Evolutionary conservation across 2,888 invertebrate species (phyloP), one percentile per base, ranked within the genome.

Genomic region (Anticlea derivata): DNA sequence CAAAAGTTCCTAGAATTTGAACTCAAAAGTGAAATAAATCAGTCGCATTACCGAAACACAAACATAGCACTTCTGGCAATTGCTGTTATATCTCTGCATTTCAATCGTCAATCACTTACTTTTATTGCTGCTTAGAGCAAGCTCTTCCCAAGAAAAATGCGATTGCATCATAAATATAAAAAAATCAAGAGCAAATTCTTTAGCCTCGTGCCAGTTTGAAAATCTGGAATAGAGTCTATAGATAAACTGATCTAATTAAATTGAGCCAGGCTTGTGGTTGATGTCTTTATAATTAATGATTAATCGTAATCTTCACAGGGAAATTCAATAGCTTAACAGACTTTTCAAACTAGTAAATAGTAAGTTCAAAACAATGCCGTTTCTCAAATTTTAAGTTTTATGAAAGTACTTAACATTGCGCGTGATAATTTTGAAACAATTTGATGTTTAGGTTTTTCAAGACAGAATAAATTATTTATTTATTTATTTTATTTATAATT

Each of bases 121-220:
- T 52, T 46, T 41, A 46, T 31, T 20, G 43, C 44, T n/a, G 3
- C 12, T 24, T n/a, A 10, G 10, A 38, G 7, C 7, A 38, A 46
- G 30, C 30, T 12, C 20, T 22, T 22, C 20, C 7, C 4, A 5
- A 35, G 22, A 43, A 43, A 39, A 37, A 37, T 31, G n/a, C 40
- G 34, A 24, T 35, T 38, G 40, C 27, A 50, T 58, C 54, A 50
- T 56, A 52, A 61, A 51, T 26, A 34, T 26, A 51, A 59, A 50
- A 60, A 26, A 22, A 45, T 33, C 47, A 40, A 54, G 54, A 60
- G 56, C 61, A 63, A 63, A 60, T 65, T 65, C 41, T 46, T 55
- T 55, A 75, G 61, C 80, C 79, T 82, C 72, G 76, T 70, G 71
- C 81, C 70, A 76, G 62, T 68, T 80, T 66, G 60, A 62, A 7